phyloP scores from a whole-genome alignment of 2,113 vertebrate genomes.

The Mohoua ochrocephala region DNA sequence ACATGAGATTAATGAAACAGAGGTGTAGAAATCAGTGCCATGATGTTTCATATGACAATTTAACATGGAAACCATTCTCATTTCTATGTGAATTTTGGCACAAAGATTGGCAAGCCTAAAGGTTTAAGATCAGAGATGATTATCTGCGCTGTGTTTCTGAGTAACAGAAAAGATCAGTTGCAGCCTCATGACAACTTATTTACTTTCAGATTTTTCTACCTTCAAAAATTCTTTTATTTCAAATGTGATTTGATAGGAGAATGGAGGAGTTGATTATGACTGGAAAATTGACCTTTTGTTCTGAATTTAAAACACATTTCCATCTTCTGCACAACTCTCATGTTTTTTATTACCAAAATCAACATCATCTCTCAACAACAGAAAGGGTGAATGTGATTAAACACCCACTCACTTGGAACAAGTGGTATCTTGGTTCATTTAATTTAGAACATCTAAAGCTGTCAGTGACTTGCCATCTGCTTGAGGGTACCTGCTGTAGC shows the following conservation, averaged over 20 bases:
- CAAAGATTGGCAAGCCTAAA: neutral
- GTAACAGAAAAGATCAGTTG: neutral
- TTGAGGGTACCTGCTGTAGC: neutral
- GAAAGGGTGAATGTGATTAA: constrained; percentile 32
- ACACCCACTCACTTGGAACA: constrained; percentile 31
- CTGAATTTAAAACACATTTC: constrained; percentile 14
- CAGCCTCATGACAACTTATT: neutral
- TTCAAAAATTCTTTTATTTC: neutral
- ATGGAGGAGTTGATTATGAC: neutral
- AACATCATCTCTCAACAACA: constrained; percentile 7
- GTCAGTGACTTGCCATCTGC: constrained; percentile 37
- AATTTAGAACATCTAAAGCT: constrained; percentile 26
- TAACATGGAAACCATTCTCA: neutral
- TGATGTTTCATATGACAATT: neutral
- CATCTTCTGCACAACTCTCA: neutral
- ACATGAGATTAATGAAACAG: neutral
- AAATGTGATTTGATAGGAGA: neutral
- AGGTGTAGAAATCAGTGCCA: neutral
- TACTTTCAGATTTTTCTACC: neutral
- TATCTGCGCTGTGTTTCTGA: neutral
- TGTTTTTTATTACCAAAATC: constrained; percentile 22
- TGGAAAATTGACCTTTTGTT: neutral
- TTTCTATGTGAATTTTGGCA: neutral
- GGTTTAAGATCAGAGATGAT: neutral
- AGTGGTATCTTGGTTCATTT: constrained; percentile 45